Percentiles rank a stretch among this genome's conserved stretches.
Conservation (phyloP, 2,113 vertebrate genomes). For the Channa argus region DNA sequence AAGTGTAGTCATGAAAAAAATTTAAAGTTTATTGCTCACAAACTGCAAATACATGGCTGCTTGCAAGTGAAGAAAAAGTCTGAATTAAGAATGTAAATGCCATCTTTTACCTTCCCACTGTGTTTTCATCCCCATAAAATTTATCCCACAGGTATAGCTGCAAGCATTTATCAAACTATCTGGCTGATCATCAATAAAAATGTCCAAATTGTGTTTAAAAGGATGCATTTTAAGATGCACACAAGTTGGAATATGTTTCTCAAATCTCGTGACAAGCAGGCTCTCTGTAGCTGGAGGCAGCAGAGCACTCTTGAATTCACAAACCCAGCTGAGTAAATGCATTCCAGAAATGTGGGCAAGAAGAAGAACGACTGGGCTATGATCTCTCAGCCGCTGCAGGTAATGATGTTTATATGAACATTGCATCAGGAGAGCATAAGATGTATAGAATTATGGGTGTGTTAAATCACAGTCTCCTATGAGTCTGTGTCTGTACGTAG, state of each 20-base stretch:
- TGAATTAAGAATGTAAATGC: not conserved
- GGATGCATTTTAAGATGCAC: constrained; percentile 49
- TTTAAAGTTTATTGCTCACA: constrained; percentile 25
- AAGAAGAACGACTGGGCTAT: constrained; percentile 61
- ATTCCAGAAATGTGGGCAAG: constrained; percentile 78
- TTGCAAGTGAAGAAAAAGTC: not conserved
- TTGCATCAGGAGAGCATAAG: constrained; percentile 50
- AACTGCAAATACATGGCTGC: constrained; percentile 54
- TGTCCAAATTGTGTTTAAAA: constrained; percentile 45
- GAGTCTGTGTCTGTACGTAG: constrained; percentile 28
- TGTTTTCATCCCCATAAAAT: constrained; percentile 29
- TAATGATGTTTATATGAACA: constrained; percentile 72
- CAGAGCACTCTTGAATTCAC: constrained; percentile 66
- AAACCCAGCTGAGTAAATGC: constrained; percentile 78
- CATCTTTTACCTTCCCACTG: constrained; percentile 57
- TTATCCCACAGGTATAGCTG: constrained; percentile 18
- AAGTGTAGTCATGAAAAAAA: constrained; percentile 15
- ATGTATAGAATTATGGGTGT: constrained; percentile 47
- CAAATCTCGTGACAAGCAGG: constrained; percentile 73
- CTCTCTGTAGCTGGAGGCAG: constrained; percentile 63
- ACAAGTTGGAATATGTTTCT: constrained; percentile 59
- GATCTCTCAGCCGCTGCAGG: constrained; percentile 70
- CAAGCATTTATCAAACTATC: constrained; percentile 55
- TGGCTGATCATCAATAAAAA: constrained; percentile 60
- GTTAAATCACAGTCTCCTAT: constrained; percentile 44